A percentile compares a stretch with the other conserved stretches of the same genome.
Evolutionary conservation across 2,797 vertebrate genomes (phyloP).

Genomic region (Podarcis lilfordi): DNA sequence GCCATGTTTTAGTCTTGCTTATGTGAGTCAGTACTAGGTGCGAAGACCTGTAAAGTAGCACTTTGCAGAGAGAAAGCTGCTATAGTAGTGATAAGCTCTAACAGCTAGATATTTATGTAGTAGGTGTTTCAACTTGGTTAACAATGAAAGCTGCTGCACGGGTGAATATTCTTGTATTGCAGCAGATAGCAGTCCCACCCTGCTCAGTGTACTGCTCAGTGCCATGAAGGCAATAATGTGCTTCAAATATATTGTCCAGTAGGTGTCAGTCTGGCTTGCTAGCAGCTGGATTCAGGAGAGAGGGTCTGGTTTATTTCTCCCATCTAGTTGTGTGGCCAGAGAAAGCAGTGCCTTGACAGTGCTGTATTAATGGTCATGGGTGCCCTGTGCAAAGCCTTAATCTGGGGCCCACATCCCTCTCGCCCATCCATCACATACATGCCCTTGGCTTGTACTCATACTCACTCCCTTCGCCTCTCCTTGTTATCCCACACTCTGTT

Average conservation of each 20-base stretch:
- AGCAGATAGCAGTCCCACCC: not conserved
- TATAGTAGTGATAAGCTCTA: not conserved
- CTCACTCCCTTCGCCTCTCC: too few relatives aligned
- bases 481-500: not conserved
- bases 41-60: not conserved
- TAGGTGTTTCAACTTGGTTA: not conserved
- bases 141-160: not conserved
- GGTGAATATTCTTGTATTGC: not conserved
- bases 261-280: slow-evolving; percentile 28
- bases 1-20: not conserved
- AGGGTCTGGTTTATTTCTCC: slow-evolving; percentile 7
- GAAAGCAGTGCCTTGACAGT: not conserved
- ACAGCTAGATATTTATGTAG: not conserved
- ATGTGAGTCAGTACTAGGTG: not conserved
- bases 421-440: not conserved
- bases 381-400: not conserved
- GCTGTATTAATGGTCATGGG: not conserved
- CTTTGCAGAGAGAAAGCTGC: too few relatives aligned
- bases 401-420: not conserved
- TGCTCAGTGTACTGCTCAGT: not conserved
- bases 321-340: not conserved
- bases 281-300: not conserved
- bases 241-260: slow-evolving; percentile 12
- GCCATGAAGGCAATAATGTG: not conserved
- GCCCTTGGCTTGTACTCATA: not conserved